A percentile compares a stretch with the other conserved stretches of the same genome.
These are phyloP conservation scores for Odocoileus hemionus DNA, from an alignment of 2,113 vertebrate genomes.

Conservation along the genomic window DNA sequence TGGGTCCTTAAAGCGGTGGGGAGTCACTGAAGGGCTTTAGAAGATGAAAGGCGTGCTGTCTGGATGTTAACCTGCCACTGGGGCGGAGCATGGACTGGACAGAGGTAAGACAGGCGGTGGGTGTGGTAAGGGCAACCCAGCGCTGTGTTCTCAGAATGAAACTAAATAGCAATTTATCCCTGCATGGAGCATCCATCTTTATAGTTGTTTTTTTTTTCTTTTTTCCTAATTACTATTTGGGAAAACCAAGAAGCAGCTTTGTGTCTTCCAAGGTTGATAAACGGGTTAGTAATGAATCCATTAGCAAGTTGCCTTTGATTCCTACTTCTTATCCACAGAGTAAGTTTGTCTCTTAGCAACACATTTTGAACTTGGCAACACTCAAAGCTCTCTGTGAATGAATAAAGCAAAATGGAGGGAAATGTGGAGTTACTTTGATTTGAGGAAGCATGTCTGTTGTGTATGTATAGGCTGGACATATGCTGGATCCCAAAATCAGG, in stretches of 20 bases:
- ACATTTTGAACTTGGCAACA: constrained; percentile 18
- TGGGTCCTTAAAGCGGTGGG: neutral
- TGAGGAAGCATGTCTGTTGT: neutral
- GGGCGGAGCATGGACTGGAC: neutral
- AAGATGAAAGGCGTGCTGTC: neutral
- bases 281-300: neutral
- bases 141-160: neutral
- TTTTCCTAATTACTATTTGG: neutral
- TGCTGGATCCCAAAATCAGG: neutral
- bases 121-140: neutral
- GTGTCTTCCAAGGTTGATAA: neutral
- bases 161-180: neutral
- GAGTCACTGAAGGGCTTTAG: neutral
- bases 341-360: constrained; percentile 36
- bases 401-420: neutral
- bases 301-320: constrained; percentile 10
- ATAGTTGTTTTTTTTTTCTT: neutral
- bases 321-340: neutral
- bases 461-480: neutral
- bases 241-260: neutral
- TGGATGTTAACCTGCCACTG: neutral
- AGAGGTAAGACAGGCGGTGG: neutral
- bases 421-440: neutral
- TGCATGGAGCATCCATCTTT: neutral
- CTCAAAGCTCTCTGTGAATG: neutral